These are phyloP conservation scores for Eueides isabella DNA, from an alignment of 1,140 invertebrate species.

Conservation along the genomic window DNA sequence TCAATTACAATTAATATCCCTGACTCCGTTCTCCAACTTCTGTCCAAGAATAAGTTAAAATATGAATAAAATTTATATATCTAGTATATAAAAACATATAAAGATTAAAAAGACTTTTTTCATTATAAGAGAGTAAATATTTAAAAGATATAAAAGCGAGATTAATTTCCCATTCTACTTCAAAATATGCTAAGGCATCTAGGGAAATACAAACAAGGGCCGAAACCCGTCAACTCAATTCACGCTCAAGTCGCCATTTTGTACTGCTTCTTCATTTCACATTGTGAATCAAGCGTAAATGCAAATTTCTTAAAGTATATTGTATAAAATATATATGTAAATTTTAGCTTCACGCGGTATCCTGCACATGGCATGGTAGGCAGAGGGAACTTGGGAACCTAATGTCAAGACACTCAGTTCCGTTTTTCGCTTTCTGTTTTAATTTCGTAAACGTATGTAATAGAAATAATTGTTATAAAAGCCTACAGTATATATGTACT, in stretches of 20 bases:
- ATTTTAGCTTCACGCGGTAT: no score
- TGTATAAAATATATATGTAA: neutral
- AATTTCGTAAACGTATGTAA: no score
- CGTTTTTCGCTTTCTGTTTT: no score
- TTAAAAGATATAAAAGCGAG: neutral
- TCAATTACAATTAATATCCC: no score
- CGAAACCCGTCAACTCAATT: neutral
- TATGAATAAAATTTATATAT: no score
- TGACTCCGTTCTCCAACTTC: no score
- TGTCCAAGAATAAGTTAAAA: no score
- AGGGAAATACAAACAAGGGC: conserved; percentile 1
- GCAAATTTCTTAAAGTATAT: neutral
- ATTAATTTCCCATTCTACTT: neutral
- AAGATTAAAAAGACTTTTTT: neutral
- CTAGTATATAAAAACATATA: neutral
- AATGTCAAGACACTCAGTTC: no score
- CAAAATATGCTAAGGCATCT: neutral
- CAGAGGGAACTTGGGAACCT: no score
- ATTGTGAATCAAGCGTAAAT: neutral
- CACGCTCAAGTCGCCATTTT: neutral
- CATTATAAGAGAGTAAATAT: neutral
- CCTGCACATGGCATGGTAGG: no score
- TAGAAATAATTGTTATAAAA: no score
- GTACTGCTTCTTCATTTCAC: neutral
- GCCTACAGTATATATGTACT: no score